Base-by-base conservation (phyloP, 2,797 vertebrate species). In the Crocodylus rhombifer region DNA sequence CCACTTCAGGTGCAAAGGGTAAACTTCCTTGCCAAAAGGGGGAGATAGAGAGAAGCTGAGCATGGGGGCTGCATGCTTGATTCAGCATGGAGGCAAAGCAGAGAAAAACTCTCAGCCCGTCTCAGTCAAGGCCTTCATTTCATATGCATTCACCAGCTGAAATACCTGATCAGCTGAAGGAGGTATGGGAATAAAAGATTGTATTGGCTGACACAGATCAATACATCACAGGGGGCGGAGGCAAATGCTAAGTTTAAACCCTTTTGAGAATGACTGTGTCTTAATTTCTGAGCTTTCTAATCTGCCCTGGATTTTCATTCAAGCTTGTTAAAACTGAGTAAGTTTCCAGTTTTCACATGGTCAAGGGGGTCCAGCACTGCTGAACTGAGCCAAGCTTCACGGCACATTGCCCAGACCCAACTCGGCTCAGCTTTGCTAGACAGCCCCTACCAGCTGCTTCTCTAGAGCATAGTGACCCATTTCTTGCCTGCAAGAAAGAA, bases 101-200 rank as follows among this genome's bases (percentile, higher is more conserved):
- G 73, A 51, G 75, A 69, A 84, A 67, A 2, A 23, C 28, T 7
- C 3, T 5, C 1, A 0, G 0, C 13, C 64, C 56, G 16, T 12
- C 8, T 33, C 28, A 63, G 55, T 28, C 65, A 42, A 20, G 21
- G 65, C 61, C 2, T 1, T 30, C 17, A 28, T 56, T 23, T 42
- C 55, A 65, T 64, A 9, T 0, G 0, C 5, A n/a, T 26, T 17
- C 30, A 57, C 57, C 1, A 0, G 18, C 11, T 56, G 55, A 77
- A 87, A 30, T 6, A 23, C 14, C 56, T 57, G 61, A 14, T 69
- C 69, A 62, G 26, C 60, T 69, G 33, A 42, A 61, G 18, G 77
- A 57, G n/a, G 23, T 23, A 73, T 56, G 57, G 14, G 16, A 57
- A n/a, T 17, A 25, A n/a, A 5, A 8, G 28, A 63, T 21, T 21